Conservation (phyloP, 2,113 vertebrate genomes). For the Saguinus imperator region DNA sequence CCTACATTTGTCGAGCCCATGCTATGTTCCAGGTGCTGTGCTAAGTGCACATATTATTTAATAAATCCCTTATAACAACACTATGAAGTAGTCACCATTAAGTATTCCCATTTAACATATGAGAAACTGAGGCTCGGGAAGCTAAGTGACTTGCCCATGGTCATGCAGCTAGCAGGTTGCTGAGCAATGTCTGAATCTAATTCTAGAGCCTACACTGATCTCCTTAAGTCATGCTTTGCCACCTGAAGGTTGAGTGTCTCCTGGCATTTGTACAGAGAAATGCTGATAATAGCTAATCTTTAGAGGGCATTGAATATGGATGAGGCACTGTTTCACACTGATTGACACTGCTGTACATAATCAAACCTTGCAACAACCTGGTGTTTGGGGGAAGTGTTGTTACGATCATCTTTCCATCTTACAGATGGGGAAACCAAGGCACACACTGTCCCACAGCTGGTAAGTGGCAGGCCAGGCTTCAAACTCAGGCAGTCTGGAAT, state of each 20-base stretch:
- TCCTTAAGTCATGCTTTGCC: not conserved
- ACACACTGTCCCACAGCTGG: not conserved
- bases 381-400: not conserved
- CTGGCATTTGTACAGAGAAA: not conserved
- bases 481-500: not conserved
- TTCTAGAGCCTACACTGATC: not conserved
- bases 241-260: not conserved
- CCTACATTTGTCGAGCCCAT: not conserved
- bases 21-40: not conserved
- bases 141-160: not conserved
- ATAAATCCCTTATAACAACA: not conserved
- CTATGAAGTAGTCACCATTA: not conserved
- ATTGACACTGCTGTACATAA: not conserved
- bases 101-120: not conserved
- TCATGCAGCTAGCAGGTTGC: not conserved
- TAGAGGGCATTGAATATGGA: not conserved
- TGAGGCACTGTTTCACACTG: not conserved
- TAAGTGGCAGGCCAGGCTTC: not conserved
- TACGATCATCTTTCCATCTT: conserved; percentile 3
- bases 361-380: not conserved
- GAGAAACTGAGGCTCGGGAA: not conserved
- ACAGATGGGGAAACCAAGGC: not conserved
- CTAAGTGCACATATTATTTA: not conserved
- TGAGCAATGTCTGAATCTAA: not conserved
- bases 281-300: not conserved